These are phyloP conservation scores for Babyrousa celebensis DNA, from an alignment of 2,797 vertebrate species.

Conservation along the genomic window DNA sequence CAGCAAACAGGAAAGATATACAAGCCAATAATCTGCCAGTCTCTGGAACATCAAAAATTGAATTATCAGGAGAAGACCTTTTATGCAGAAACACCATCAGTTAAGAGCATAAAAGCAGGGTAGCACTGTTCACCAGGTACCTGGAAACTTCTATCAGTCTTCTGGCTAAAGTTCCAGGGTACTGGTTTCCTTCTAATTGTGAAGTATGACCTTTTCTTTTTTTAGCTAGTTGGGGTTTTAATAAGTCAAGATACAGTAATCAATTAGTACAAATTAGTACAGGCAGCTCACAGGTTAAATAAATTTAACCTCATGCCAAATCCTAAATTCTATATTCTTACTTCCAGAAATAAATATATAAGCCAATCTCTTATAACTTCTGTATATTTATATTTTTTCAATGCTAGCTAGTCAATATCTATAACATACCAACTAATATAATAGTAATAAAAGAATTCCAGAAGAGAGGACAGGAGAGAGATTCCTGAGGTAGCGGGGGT, in stretches of 20 bases:
- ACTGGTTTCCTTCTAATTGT: constrained; percentile 60
- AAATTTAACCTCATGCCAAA: constrained; percentile 73
- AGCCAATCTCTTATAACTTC: neutral
- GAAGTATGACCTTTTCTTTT: constrained; percentile 36
- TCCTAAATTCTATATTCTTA: constrained; percentile 66
- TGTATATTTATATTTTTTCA: constrained; percentile 73
- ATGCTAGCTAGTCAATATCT: constrained; percentile 61
- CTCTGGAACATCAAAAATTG: constrained; percentile 65
- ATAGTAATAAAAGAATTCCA: constrained; percentile 53
- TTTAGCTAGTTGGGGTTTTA: constrained; percentile 52
- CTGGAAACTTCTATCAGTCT: constrained; percentile 23
- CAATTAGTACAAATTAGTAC: constrained; percentile 68
- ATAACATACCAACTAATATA: constrained; percentile 74
- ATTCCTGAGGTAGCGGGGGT: neutral
- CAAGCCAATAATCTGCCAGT: constrained; percentile 28
- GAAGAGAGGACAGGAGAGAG: constrained; percentile 16
- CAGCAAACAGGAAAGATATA: constrained; percentile 56
- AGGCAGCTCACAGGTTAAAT: constrained; percentile 61
- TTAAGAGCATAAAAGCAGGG: constrained; percentile 36
- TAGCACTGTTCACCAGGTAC: neutral
- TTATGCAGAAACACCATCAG: constrained; percentile 27
- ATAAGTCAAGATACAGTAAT: constrained; percentile 66
- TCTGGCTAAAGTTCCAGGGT: constrained; percentile 9
- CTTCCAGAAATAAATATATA: constrained; percentile 69
- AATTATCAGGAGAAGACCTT: constrained; percentile 50